Percentiles rank a stretch among this genome's conserved stretches.
These are phyloP conservation scores for Drosophila nannoptera DNA, from an alignment of 1,140 invertebrate genomes.

Conservation along the genomic window DNA sequence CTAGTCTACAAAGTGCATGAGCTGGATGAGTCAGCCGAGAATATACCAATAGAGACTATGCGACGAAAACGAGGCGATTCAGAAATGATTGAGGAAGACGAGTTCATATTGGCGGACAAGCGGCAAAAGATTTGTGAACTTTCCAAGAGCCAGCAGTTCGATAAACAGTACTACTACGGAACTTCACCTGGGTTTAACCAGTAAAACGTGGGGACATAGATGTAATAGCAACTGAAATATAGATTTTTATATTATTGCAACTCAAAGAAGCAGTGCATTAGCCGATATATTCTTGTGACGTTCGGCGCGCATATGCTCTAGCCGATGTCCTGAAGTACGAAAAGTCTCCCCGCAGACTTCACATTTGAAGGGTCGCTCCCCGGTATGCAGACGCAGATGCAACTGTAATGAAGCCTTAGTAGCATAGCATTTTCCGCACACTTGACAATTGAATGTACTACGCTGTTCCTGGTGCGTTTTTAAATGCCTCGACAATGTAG, in stretches of 20 bases:
- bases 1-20: conserved; percentile 57
- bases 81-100: conserved; percentile 72
- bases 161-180: conserved; percentile 63
- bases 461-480: conserved; percentile 20
- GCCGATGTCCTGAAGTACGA: conserved; percentile 72
- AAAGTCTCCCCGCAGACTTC: conserved; percentile 81
- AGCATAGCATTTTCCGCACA: conserved; percentile 33
- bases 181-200: conserved; percentile 61
- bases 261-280: conserved; percentile 2
- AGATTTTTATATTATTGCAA: conserved; percentile 16
- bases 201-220: conserved; percentile 25
- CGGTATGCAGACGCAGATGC: conserved; percentile 74
- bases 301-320: conserved; percentile 65
- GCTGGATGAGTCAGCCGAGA: conserved; percentile 37
- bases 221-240: conserved; percentile 38
- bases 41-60: conserved; percentile 4
- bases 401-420: conserved; percentile 46
- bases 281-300: conserved; percentile 34
- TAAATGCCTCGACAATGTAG: conserved; percentile 26
- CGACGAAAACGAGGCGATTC: conserved; percentile 77
- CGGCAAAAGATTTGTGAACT: conserved; percentile 61
- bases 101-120: conserved; percentile 72
- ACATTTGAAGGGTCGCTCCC: conserved; percentile 70
- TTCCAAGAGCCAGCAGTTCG: conserved; percentile 61
- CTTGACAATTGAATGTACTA: conserved; percentile 17